Base-by-base conservation (phyloP, 2,113 vertebrate genomes). In the Eubucco bourcierii region DNA sequence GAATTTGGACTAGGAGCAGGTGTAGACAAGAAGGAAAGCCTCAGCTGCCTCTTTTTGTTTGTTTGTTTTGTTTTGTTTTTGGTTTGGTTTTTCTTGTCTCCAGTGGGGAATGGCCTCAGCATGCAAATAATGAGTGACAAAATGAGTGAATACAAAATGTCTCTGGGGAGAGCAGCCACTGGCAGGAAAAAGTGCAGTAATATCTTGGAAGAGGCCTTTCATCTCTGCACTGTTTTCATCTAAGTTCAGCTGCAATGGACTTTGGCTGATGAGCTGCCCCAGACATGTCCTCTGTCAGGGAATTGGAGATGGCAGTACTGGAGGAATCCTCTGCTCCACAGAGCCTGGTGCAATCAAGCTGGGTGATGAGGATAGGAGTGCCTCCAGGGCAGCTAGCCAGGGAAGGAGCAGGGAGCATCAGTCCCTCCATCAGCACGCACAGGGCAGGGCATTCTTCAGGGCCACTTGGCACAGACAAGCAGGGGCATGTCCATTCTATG, bases 371-470 rank as follows among this genome's bases (percentile, higher is more conserved):
- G 21, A 15, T 50, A 65, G 17, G 23, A 88, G 19, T 7, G 4
- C 80, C 29, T 86, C n/a, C 64, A 70, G 50, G 52, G 15, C 23
- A 85, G 28, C 8, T 80, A 28, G 33, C 34, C 25, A 61, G 50
- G 44, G 31, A 59, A 64, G 44, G 37, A 85, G 44, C 1, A 4
- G 85, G 55, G 10, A 83, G 6, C 7, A 0, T 53, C 31, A 27
- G 10, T 50, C 44, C 6, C 12, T 84, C 31, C 1, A 0, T 64
- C 44, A 47, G 76, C 47, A 34, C 0, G 1, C 28, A 53, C n/a
- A 81, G 41, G 12, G 25, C 52, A 71, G 4, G 23, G 20, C 1
- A 0, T 79, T 76, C 37, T 75, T 82, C 41, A n/a, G 58, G 63
- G 63, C 24, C 66, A 64, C 47, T 55, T 59, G 41, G 58, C 79